Percentiles rank a stretch among this genome's conserved stretches.
Evolutionary conservation across 2,797 vertebrate species (phyloP).

Genomic region (Mareca penelope): DNA sequence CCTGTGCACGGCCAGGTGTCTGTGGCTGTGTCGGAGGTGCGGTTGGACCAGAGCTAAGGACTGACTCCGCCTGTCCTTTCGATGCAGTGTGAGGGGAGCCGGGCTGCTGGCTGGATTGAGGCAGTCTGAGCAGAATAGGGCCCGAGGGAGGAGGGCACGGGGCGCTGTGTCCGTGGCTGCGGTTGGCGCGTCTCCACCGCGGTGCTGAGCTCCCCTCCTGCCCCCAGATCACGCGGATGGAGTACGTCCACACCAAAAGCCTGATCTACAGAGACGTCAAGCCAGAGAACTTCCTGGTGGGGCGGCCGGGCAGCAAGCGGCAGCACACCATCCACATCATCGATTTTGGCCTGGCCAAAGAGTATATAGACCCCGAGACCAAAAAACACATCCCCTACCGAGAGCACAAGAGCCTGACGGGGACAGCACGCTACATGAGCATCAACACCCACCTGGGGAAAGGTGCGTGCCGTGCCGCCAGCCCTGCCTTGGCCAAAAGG

Average conservation of each 20-base stretch:
- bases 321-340: constrained; percentile 99
- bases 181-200: fast-evolving
- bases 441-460: constrained; percentile 98
- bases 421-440: constrained; percentile 98
- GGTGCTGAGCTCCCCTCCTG: background rate
- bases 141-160: background rate
- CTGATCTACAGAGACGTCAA: constrained; percentile 98
- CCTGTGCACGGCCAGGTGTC: fast-evolving
- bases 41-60: background rate
- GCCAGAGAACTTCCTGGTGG: constrained; percentile 98
- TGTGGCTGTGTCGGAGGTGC: background rate
- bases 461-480: constrained; percentile 72
- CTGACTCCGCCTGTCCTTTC: fast-evolving
- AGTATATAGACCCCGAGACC: constrained; percentile 99
- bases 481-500: background rate
- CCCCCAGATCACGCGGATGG: constrained; percentile 94
- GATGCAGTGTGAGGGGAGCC: background rate
- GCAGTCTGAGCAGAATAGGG: fast-evolving
- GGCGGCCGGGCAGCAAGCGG: constrained; percentile 93
- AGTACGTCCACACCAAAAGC: constrained; percentile 97
- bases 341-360: constrained; percentile 99
- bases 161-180: background rate
- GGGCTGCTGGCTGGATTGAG: fast-evolving
- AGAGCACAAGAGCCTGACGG: constrained; percentile 99
- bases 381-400: constrained; percentile 99